Evolutionary conservation across 1,140 invertebrate species (phyloP).

Genomic region (Dermatophagoides farinae): DNA sequence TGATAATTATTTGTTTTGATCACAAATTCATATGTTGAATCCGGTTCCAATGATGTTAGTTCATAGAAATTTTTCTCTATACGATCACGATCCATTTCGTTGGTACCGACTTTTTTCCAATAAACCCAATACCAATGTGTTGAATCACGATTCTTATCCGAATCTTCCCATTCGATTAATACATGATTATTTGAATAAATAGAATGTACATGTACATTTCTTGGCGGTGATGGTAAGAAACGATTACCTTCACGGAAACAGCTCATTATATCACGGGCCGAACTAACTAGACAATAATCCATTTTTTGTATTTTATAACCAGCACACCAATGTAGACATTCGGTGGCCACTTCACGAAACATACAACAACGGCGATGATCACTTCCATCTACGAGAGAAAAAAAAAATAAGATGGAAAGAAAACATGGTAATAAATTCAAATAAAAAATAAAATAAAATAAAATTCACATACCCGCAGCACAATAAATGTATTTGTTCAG

Average conservation of each 20-base stretch:
- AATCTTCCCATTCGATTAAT: conserved; percentile 47
- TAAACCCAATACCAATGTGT: conserved; percentile 43
- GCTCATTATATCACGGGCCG: conserved; percentile 47
- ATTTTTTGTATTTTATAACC: conserved; percentile 42
- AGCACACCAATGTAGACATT: conserved; percentile 52
- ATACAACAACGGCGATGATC: conserved; percentile 58
- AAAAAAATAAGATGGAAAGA: conserved; percentile 37
- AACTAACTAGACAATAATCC: conserved; percentile 43
- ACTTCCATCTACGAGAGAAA: conserved; percentile 34
- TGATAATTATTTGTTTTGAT: conserved; percentile 56
- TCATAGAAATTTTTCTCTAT: conserved; percentile 43
- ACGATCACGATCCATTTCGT: conserved; percentile 31
- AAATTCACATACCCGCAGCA: conserved; percentile 29
- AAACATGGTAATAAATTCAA: conserved; percentile 31
- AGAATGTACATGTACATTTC: conserved; percentile 40
- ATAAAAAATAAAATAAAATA: neutral
- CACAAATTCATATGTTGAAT: conserved; percentile 49
- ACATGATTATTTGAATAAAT: conserved; percentile 29
- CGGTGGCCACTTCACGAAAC: conserved; percentile 43
- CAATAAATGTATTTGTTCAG: conserved; percentile 54
- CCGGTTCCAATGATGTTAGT: conserved; percentile 43
- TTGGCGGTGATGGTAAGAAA: conserved; percentile 50
- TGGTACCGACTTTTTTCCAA: conserved; percentile 29
- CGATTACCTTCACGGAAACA: conserved; percentile 58
- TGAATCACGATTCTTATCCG: conserved; percentile 52